Evolutionary conservation across 2,797 vertebrate genomes (phyloP), one percentile per base, ranked within the genome.

Genomic region (Danio aesculapii): DNA sequence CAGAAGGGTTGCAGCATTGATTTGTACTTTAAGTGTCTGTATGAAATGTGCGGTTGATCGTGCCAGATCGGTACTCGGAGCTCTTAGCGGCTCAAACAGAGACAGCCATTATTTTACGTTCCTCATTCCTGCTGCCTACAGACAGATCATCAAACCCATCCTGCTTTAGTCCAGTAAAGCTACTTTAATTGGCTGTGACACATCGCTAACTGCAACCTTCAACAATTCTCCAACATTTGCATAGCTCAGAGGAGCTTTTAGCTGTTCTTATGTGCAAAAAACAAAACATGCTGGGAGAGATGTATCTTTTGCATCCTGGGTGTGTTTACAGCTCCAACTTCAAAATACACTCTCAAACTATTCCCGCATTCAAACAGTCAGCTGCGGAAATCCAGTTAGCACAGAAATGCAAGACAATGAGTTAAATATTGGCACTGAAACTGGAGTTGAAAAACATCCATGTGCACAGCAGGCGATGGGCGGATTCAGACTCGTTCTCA

Each of bases 1-100:
- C 79, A 88, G 79, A 17, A 75, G 89, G 61, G 87, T 85, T 80
- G 84, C 85, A 81, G 85, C 86, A 89, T 89, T 90, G 88, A 92
- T 91, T 92, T 88, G 86, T 88, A 90, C 83, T 92, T 90, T 92
- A 91, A 91, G 90, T 91, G 89, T 92, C 87, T 91, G 83, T 81
- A 87, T 91, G 85, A 91, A 91, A 90, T 75, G 85, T 89, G 88
- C 84, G 83, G 87, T 87, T 89, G 87, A 85, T 82, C 67, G 62
- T 86, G 86, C 87, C 84, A 85, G 87, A 75, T 83, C 86, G 53
- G 79, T 77, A 49, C 85, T 89, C 76, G 73, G 85, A 49, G 12
- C 39, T 47, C 44, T 77, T 62, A 77, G 11, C 43, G 50, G 69
- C 70, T 75, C 72, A 78, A 72, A 78, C 12, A 41, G 19, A 64